Percentiles rank a stretch among this genome's conserved stretches.
Conservation (phyloP, 1,140 invertebrate species). For the Phthorimaea operculella region DNA sequence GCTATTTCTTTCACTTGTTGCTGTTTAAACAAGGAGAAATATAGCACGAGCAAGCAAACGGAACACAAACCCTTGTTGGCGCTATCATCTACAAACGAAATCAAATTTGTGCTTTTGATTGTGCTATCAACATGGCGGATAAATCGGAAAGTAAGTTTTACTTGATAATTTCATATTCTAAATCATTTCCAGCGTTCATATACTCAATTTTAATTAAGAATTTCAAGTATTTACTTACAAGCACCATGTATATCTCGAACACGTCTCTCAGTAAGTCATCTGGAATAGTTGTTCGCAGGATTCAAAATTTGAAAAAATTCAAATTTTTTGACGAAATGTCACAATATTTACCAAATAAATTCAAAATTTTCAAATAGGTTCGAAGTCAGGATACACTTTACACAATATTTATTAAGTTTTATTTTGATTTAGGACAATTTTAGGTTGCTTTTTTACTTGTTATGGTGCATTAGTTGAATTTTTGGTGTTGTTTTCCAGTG, state of each 20-base stretch:
- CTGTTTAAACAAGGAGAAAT: too few species aligned
- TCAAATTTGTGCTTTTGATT: conserved; percentile 35
- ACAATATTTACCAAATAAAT: conserved; percentile 27
- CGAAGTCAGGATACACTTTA: not conserved
- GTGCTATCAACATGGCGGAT: conserved; percentile 79
- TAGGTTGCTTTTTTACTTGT: not conserved
- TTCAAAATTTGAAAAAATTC: conserved; percentile 69
- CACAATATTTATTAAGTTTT: not conserved
- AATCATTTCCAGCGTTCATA: not conserved
- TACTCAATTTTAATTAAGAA: too few species aligned
- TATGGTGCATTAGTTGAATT: not conserved
- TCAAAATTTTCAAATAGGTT: conserved; percentile 16
- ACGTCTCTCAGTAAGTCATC: conserved; percentile 12
- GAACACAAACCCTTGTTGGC: conserved; percentile 34
- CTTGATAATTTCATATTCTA: conserved; percentile 28
- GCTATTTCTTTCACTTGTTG: too few species aligned
- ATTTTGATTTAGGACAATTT: not conserved
- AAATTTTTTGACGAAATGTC: conserved; percentile 57
- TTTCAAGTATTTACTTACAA: too few species aligned
- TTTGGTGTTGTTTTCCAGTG: conserved; percentile 21
- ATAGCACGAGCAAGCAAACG: conserved; percentile 11
- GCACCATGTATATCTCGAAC: not conserved
- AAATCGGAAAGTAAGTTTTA: conserved; percentile 78
- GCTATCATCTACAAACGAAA: conserved; percentile 59
- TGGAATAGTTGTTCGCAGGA: conserved; percentile 35